These are phyloP conservation scores for Cladopsammia gracilis DNA, from an alignment of 64 coral and sea anemone genomes.

Conservation along the genomic window DNA sequence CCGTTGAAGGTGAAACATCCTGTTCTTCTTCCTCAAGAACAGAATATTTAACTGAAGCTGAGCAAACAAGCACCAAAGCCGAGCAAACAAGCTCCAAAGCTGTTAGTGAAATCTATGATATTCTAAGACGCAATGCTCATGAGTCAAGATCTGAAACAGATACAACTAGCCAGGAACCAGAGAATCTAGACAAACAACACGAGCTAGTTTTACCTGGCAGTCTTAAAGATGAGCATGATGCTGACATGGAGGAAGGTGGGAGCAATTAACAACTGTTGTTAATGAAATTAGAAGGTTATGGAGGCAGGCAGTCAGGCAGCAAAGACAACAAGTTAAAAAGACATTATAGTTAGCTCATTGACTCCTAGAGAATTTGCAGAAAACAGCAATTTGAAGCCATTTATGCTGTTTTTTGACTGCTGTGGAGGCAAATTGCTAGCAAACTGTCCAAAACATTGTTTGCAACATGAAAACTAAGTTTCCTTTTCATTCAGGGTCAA, in stretches of 20 bases:
- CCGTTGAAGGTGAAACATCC: neutral
- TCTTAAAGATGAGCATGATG: neutral
- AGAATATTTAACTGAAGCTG: conserved; percentile 27
- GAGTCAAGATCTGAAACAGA: neutral
- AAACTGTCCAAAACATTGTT: no score
- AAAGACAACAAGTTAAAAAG: neutral
- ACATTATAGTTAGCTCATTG: no score
- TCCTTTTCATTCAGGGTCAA: no score
- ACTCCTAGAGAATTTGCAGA: no score
- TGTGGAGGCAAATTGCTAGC: no score
- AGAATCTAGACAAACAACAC: neutral
- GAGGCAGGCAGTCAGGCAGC: neutral
- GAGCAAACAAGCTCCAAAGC: conserved; percentile 28
- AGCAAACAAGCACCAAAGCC: conserved; percentile 20
- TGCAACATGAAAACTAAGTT: no score
- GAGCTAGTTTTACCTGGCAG: neutral
- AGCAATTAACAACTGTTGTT: neutral
- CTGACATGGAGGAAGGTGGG: conserved; percentile 19
- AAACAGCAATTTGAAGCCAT: no score
- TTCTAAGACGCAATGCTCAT: conserved; percentile 17
- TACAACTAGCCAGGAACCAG: neutral
- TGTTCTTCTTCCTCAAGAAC: neutral
- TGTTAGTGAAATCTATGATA: conserved; percentile 15
- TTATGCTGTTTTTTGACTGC: no score
- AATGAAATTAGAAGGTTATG: neutral